Base-by-base conservation (phyloP, 2,888 invertebrate species). In the Sinohyriopsis cumingii region DNA sequence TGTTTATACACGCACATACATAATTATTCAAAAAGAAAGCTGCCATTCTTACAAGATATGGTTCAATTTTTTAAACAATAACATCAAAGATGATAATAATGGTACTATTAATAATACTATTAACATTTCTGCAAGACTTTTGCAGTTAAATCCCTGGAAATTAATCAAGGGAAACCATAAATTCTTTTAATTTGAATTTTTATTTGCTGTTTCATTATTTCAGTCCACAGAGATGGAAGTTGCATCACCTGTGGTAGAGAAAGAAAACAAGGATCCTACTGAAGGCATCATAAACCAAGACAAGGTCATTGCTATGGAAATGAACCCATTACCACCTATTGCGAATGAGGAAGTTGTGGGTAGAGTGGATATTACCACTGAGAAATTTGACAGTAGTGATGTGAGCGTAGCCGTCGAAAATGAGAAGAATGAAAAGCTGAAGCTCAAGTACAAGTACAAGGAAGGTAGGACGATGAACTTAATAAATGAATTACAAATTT, bases 401-500 rank as follows among this genome's bases (percentile, higher is more conserved):
- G 73, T 72, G 5, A 68, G 64, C 20, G 74, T 75, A 12, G 75
- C 76, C 24, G 64, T 66, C 1, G 65, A 72, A 25, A 75, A 73
- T 19, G 68, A 72, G 5, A 62, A 62, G n/a, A 69, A 68, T 53
- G 55, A 63, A 22, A 65, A 45, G 5, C 63, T 55, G 6, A 72
- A 72, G 69, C 71, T 80, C 20, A 79, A 78, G 75, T 85, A 84
- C 69, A 81, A 74, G 63, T 85, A 85, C 65, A 78, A 81, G 55
- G 82, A 84, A 81, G 84, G 85, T 85, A 76, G 20, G 73, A n/a
- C 56, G 28, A 24, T 60, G 18, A 24, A 55, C 18, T 9, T 45
- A 9, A 7, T 12, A 45, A 45, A 28, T 45, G 53, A 53, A 1
- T 63, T n/a, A 45, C 19, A 3, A 28, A 45, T 45, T 45, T 9